These are phyloP conservation scores for Theonella swinhoei DNA, from an alignment of 37 sponge, comb jelly and placozoan genomes.

Conservation along the genomic window DNA sequence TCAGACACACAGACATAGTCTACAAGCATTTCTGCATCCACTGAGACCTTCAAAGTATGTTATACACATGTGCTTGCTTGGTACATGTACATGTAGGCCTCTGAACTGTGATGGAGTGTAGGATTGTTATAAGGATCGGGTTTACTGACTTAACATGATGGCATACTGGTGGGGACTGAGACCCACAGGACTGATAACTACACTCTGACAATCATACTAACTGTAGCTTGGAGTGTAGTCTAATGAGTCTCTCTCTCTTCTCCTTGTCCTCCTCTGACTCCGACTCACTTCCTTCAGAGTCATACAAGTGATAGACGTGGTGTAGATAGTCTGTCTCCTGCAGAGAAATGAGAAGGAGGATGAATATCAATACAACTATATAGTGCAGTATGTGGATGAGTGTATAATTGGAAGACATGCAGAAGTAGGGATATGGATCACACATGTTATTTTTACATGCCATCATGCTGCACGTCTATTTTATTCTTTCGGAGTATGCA, in stretches of 20 bases:
- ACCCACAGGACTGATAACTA: background rate
- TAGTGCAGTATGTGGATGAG: too few relatives aligned
- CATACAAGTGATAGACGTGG: conserved; percentile 85
- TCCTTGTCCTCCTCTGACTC: conserved; percentile 77
- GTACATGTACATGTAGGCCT: background rate
- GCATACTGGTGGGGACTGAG: background rate
- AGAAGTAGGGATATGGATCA: too few relatives aligned
- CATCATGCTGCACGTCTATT: too few relatives aligned
- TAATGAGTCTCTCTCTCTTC: conserved; percentile 42
- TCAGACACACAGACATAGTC: too few relatives aligned
- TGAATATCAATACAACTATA: too few relatives aligned
- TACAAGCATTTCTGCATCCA: too few relatives aligned
- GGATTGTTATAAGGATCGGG: background rate
- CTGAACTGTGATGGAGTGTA: background rate
- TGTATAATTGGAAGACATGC: too few relatives aligned
- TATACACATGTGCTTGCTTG: background rate
- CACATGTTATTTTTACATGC: too few relatives aligned
- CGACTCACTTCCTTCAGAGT: conserved; percentile 84
- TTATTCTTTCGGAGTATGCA: too few relatives aligned
- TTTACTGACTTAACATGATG: background rate
- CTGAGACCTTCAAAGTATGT: too few relatives aligned
- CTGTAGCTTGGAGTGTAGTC: conserved; percentile 50
- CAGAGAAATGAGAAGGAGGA: too few relatives aligned
- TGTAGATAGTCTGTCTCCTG: conserved; percentile 88
- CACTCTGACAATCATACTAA: conserved; percentile 1